Percentiles rank a stretch among this genome's conserved stretches.
These are phyloP conservation scores for Gadopsis bispinosus DNA, from an alignment of 2,797 vertebrate species.

Conservation along the genomic window DNA sequence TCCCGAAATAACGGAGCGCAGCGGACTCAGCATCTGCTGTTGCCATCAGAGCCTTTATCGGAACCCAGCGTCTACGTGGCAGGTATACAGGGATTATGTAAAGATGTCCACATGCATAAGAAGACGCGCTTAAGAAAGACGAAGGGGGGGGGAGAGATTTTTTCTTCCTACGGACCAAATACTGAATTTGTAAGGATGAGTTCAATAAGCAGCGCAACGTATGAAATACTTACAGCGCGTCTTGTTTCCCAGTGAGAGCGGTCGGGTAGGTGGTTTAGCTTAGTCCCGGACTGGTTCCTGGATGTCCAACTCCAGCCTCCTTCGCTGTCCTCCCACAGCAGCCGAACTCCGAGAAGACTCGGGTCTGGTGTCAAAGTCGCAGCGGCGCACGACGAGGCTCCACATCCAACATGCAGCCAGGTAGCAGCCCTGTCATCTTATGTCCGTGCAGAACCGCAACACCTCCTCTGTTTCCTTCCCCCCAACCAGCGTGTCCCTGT, in stretches of 20 bases:
- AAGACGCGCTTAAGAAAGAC: background rate
- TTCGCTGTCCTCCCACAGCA: slow-evolving; percentile 45
- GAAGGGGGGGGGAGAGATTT: background rate
- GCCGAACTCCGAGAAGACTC: slow-evolving; percentile 49
- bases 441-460: slow-evolving; percentile 46
- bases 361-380: slow-evolving; percentile 70
- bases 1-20: slow-evolving; percentile 61
- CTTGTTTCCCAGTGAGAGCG: slow-evolving; percentile 40
- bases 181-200: background rate
- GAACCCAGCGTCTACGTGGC: slow-evolving; percentile 79
- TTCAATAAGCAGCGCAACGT: background rate
- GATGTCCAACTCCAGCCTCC: slow-evolving; percentile 57
- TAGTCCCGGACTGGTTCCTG: slow-evolving; percentile 66
- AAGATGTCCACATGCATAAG: slow-evolving; percentile 51
- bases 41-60: slow-evolving; percentile 66
- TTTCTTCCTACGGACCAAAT: background rate
- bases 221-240: slow-evolving; percentile 67
- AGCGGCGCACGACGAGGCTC: slow-evolving; percentile 46
- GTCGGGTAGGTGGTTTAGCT: slow-evolving; percentile 39
- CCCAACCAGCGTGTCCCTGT: background rate
- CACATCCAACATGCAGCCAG: slow-evolving; percentile 60
- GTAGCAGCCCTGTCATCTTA: slow-evolving; percentile 75
- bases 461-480: background rate
- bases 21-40: slow-evolving; percentile 57
- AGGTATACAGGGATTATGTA: slow-evolving; percentile 72